These are phyloP conservation scores for Argya squamiceps DNA, from an alignment of 2,797 vertebrate genomes.

Conservation along the genomic window DNA sequence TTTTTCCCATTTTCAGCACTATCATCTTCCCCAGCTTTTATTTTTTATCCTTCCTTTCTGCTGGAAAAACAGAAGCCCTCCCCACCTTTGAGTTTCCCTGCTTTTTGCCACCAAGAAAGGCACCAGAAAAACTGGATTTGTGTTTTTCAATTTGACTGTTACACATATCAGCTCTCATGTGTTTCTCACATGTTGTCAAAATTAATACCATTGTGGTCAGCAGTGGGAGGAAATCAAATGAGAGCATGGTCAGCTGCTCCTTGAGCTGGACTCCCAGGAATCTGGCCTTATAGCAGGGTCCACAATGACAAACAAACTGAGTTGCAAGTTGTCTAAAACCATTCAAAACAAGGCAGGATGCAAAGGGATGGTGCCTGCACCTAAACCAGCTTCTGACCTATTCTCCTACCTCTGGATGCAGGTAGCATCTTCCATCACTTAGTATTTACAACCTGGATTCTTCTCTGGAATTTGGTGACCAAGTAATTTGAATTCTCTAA, in stretches of 20 bases:
- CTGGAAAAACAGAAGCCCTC: not conserved
- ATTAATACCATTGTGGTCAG: not conserved
- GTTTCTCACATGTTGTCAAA: not conserved
- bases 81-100: not conserved
- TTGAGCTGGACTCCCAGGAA: not conserved
- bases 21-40: not conserved
- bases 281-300: not conserved
- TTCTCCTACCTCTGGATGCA: not conserved
- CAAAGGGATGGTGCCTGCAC: not conserved
- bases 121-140: not conserved
- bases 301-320: not conserved
- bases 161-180: not conserved
- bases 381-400: not conserved
- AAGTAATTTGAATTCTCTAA: not conserved
- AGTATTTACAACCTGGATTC: not conserved
- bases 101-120: not conserved
- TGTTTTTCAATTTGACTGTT: not conserved
- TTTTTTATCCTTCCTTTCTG: not conserved
- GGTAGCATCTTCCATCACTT: not conserved
- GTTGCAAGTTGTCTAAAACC: not conserved
- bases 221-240: not conserved
- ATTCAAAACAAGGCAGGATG: not conserved
- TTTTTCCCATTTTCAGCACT: not conserved
- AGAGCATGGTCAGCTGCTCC: not conserved
- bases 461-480: not conserved